These are phyloP conservation scores for Coilia nasus DNA, from an alignment of 2,797 vertebrate species.

Conservation along the genomic window DNA sequence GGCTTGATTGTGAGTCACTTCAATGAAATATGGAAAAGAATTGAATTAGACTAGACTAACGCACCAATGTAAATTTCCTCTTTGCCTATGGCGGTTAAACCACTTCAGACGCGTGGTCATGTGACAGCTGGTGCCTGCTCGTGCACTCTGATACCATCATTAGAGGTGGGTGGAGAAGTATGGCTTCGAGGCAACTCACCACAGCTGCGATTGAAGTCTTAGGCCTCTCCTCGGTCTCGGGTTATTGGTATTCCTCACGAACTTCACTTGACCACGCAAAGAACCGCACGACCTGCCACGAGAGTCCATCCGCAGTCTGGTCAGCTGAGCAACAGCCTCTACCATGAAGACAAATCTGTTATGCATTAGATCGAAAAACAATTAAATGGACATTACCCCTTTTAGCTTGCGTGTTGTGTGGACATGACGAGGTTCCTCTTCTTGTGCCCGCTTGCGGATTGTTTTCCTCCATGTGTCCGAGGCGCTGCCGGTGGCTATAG, in stretches of 20 bases:
- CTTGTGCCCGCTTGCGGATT: not conserved
- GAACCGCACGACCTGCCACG: not conserved
- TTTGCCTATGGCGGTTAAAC: not conserved
- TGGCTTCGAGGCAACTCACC: not conserved
- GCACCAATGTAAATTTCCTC: not conserved
- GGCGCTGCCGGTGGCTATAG: not conserved
- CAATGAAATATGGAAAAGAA: not conserved
- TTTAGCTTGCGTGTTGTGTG: not conserved
- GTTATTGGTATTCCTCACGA: not conserved
- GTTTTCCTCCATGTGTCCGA: conserved; percentile 8
- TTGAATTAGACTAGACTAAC: not conserved
- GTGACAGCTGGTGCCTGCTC: not conserved
- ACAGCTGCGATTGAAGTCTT: not conserved
- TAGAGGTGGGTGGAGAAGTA: not conserved
- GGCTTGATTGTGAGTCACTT: not conserved
- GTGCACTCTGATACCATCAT: not conserved
- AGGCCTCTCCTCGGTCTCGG: not conserved
- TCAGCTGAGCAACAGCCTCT: not conserved
- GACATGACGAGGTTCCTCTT: not conserved
- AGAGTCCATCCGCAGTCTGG: not conserved
- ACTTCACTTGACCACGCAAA: not conserved
- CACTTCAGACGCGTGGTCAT: not conserved
- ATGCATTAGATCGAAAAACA: not conserved
- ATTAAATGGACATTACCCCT: not conserved
- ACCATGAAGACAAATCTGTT: not conserved